phyloP scores from a whole-genome alignment of 2,888 invertebrate genomes.

The Pseudanteris insignis region DNA sequence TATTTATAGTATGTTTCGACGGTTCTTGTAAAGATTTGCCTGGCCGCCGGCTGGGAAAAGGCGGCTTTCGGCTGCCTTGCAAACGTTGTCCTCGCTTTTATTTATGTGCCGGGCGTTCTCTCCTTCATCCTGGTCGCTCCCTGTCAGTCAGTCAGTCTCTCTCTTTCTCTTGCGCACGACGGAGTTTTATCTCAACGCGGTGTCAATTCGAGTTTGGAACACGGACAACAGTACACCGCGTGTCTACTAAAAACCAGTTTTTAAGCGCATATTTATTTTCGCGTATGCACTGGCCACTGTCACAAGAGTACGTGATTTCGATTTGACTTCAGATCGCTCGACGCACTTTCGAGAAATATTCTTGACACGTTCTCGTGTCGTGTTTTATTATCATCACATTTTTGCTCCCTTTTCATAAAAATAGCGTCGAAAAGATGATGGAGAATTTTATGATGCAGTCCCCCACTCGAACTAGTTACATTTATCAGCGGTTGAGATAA shows the following conservation, averaged over 20 bases:
- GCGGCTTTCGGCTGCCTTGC: slow-evolving; percentile 56
- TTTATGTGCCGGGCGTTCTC: slow-evolving; percentile 58
- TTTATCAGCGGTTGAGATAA: no score
- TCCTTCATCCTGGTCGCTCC: slow-evolving; percentile 44
- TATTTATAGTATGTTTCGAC: slow-evolving; percentile 63
- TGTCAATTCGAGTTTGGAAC: slow-evolving; percentile 66
- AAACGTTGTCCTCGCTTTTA: slow-evolving; percentile 59
- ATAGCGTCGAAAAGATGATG: slow-evolving; percentile 30
- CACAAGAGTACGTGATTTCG: slow-evolving; percentile 40
- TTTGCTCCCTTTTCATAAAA: slow-evolving; percentile 29
- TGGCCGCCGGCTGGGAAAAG: slow-evolving; percentile 51
- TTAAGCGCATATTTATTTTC: slow-evolving; percentile 59
- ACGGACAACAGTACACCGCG: slow-evolving; percentile 62
- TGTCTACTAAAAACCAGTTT: slow-evolving; percentile 65
- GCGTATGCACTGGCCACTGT: slow-evolving; percentile 46
- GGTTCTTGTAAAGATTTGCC: slow-evolving; percentile 51
- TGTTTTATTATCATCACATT: slow-evolving; percentile 23
- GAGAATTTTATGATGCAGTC: no score
- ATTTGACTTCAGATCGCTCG: slow-evolving; percentile 28
- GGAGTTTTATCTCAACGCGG: slow-evolving; percentile 59
- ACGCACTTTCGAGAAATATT: slow-evolving; percentile 32
- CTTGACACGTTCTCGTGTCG: slow-evolving; percentile 39
- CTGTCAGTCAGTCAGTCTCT: slow-evolving; percentile 30
- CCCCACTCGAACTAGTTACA: no score
- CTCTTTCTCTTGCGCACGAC: slow-evolving; percentile 32